Percentiles rank a stretch among this genome's conserved stretches.
phyloP scores from a whole-genome alignment of 2,797 vertebrate species.

The Ctenopoma kingsleyae region DNA sequence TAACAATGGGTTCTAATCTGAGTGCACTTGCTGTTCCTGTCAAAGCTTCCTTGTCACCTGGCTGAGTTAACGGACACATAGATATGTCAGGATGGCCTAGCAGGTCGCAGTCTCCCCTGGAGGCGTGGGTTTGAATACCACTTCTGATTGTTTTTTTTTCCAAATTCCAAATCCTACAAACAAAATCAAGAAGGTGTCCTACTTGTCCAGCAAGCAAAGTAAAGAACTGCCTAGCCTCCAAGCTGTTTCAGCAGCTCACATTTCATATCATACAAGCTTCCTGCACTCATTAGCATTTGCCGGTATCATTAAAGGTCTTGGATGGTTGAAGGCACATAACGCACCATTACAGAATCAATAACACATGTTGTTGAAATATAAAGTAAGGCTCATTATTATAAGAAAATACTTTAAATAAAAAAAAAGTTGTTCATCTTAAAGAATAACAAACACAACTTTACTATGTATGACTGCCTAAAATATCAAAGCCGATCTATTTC shows the following conservation, averaged over 20 bases:
- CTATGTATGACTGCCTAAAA: too few relatives aligned
- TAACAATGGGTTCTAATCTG: slow-evolving; percentile 16
- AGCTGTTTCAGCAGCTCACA: slow-evolving; percentile 3
- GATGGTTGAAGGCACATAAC: slow-evolving; percentile 3
- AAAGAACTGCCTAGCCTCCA: not conserved
- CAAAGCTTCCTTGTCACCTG: accelerated
- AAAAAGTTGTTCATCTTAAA: too few relatives aligned
- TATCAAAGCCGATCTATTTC: too few relatives aligned
- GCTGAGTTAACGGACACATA: not conserved
- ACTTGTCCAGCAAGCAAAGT: not conserved
- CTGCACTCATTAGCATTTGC: not conserved
- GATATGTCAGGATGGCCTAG: slow-evolving; percentile 43
- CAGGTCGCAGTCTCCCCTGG: slow-evolving; percentile 51
- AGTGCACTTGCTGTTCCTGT: not conserved
- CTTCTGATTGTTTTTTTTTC: slow-evolving; percentile 21
- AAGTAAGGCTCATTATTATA: not conserved
- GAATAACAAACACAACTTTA: not conserved
- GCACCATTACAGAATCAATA: not conserved
- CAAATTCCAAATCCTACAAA: not conserved
- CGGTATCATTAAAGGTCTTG: slow-evolving; percentile 11
- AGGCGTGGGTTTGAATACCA: slow-evolving; percentile 47
- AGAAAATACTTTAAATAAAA: not conserved
- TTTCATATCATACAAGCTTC: slow-evolving; percentile 20
- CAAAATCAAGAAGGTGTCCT: not conserved
- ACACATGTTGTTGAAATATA: not conserved